Percentiles rank a stretch among this genome's conserved stretches.
phyloP scores from a whole-genome alignment of 2,113 vertebrate species.

The Panthera tigris region DNA sequence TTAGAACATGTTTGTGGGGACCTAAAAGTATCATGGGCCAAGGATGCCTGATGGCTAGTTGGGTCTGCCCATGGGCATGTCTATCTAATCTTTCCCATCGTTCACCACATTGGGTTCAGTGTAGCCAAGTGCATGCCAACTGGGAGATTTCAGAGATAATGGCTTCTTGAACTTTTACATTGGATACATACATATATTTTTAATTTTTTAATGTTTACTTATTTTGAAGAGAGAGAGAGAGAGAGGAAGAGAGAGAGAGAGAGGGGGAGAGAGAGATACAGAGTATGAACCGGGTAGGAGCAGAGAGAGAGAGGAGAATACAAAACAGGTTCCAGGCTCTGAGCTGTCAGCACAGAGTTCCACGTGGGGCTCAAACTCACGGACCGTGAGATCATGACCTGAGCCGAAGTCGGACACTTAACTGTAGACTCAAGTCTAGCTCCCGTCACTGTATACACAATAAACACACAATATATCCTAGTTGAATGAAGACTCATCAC shows the following conservation, averaged over 20 bases:
- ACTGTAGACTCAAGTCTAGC: neutral
- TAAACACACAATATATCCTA: neutral
- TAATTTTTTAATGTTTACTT: too few relatives aligned
- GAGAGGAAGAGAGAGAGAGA: too few relatives aligned
- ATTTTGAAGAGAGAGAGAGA: too few relatives aligned
- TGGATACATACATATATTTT: too few relatives aligned
- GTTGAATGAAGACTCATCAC: neutral
- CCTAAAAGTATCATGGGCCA: neutral
- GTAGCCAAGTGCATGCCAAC: neutral
- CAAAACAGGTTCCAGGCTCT: too few relatives aligned
- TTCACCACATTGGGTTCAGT: neutral
- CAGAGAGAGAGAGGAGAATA: too few relatives aligned
- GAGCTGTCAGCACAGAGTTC: too few relatives aligned
- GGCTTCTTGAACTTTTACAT: neutral
- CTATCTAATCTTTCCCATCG: neutral
- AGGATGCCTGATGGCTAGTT: neutral
- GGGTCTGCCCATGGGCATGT: neutral
- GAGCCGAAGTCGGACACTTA: too few relatives aligned
- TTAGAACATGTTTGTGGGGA: neutral
- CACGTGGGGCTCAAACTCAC: too few relatives aligned
- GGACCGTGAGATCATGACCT: too few relatives aligned
- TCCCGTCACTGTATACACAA: neutral
- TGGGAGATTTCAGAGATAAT: neutral
- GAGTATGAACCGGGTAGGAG: too few relatives aligned
- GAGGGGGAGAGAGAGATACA: too few relatives aligned